Evolutionary conservation across 1,140 invertebrate species (phyloP).

Genomic region (Druon quercuslanigerum): DNA sequence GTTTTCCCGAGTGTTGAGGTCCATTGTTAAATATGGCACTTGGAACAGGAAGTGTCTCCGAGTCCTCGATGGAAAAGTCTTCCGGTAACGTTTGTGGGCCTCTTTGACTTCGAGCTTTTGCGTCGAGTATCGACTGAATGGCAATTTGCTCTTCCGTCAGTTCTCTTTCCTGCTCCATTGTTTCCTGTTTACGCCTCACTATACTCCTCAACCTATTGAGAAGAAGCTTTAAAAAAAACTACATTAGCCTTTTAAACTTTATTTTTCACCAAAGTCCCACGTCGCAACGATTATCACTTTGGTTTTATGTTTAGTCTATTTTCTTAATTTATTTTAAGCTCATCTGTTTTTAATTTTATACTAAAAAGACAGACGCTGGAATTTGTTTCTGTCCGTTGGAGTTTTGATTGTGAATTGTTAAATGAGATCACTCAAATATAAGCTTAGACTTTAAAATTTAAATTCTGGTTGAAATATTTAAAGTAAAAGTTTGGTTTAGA

Average conservation of each 20-base stretch:
- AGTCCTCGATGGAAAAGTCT: conserved; percentile 52
- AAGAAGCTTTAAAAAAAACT: conserved; percentile 51
- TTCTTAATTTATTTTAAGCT: too few species aligned
- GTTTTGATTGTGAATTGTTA: too few species aligned
- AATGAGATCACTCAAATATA: too few species aligned
- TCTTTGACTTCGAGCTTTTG: conserved; percentile 47
- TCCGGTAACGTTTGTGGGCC: conserved; percentile 42
- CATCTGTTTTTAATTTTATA: too few species aligned
- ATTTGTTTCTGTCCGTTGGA: too few species aligned
- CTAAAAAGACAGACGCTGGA: too few species aligned
- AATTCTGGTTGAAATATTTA: background rate
- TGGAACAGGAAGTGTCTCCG: conserved; percentile 62
- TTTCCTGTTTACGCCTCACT: conserved; percentile 54
- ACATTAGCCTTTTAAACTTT: background rate
- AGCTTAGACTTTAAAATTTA: too few species aligned
- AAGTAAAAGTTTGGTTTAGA: background rate
- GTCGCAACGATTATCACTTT: background rate
- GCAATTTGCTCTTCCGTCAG: conserved; percentile 60
- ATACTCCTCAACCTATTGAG: conserved; percentile 59
- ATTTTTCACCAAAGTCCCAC: background rate
- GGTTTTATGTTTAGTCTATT: background rate
- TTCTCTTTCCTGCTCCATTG: conserved; percentile 58
- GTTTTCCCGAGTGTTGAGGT: conserved; percentile 61
- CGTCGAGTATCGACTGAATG: conserved; percentile 59
- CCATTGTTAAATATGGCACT: conserved; percentile 58